Conservation (phyloP, 1,140 invertebrate genomes). For the Diuraphis noxia region DNA sequence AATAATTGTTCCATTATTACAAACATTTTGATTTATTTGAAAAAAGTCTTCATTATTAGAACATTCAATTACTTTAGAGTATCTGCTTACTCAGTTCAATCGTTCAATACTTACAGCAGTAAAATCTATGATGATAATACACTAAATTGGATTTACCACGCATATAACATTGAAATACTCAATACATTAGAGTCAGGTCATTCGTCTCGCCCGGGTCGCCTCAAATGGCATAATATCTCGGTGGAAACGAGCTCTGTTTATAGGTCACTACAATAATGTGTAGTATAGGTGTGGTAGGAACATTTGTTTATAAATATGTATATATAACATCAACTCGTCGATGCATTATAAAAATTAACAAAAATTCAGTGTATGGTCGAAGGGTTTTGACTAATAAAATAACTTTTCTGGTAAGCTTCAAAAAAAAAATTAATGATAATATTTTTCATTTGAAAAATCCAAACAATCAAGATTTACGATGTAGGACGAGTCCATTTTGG, state of each 20-base stretch:
- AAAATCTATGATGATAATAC: neutral
- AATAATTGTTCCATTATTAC: neutral
- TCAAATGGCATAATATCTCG: neutral
- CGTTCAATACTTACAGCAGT: neutral
- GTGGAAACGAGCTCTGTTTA: neutral
- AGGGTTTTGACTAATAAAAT: neutral
- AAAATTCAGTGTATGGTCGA: neutral
- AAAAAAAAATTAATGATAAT: neutral
- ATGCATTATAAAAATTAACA: neutral
- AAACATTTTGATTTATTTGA: neutral
- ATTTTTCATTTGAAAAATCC: neutral
- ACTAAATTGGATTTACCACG: too few relatives aligned
- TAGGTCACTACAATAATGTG: neutral
- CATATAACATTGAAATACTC: neutral
- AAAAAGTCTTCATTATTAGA: neutral
- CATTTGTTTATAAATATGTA: neutral
- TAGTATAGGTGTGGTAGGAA: neutral
- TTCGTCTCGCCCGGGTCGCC: neutral
- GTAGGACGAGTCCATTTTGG: neutral
- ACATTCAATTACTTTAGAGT: neutral
- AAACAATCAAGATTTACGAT: neutral
- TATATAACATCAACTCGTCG: neutral
- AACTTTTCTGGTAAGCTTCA: neutral
- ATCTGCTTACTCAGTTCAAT: neutral
- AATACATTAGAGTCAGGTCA: neutral